phyloP scores from a whole-genome alignment of 1,140 invertebrate species.

The Atta colombica region DNA sequence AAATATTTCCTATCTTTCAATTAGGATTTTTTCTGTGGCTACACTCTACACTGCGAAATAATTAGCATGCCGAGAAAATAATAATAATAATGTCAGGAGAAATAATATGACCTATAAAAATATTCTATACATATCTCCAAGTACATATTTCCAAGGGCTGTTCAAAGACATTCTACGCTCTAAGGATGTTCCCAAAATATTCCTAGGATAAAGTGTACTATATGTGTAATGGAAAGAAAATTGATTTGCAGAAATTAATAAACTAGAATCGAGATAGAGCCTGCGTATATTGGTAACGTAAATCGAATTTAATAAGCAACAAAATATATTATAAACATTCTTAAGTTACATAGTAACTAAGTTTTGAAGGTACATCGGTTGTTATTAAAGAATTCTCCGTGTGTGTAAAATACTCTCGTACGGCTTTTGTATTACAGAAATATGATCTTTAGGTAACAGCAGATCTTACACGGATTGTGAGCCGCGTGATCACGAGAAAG shows the following conservation, averaged over 20 bases:
- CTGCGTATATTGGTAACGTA: background rate
- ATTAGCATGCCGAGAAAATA: background rate
- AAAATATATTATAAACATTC: background rate
- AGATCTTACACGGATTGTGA: slow-evolving; percentile 26
- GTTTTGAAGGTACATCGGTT: background rate
- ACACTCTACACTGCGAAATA: background rate
- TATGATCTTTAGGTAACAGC: slow-evolving; percentile 29
- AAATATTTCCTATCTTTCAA: background rate
- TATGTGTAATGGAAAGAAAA: background rate
- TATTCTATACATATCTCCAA: background rate
- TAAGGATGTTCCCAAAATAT: too few species aligned
- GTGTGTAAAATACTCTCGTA: background rate
- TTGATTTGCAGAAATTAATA: background rate
- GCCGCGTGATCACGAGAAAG: slow-evolving; percentile 60
- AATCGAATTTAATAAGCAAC: slow-evolving; percentile 5
- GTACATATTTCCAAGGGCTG: too few species aligned
- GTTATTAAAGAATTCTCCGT: background rate
- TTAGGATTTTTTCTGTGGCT: background rate
- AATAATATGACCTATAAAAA: background rate
- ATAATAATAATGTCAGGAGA: background rate
- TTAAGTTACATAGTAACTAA: background rate
- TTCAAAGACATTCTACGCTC: too few species aligned
- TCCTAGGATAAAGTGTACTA: too few species aligned
- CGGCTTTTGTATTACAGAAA: slow-evolving; percentile 12
- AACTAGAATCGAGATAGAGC: background rate